Percentiles rank a stretch among this genome's conserved stretches.
Evolutionary conservation across 2,888 invertebrate genomes (phyloP).

Genomic region (Neoscelio sp.): DNA sequence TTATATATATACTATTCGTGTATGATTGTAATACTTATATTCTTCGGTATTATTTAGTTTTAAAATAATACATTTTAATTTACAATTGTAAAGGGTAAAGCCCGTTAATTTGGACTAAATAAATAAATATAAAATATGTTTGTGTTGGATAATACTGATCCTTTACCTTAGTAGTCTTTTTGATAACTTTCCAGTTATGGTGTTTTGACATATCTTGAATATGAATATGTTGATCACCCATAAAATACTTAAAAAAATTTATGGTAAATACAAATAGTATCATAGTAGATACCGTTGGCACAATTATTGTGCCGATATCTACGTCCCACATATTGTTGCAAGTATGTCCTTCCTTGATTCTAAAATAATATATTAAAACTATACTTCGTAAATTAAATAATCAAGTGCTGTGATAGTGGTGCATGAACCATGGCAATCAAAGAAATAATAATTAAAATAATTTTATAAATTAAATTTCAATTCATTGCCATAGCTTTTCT

Average conservation of each 20-base stretch:
- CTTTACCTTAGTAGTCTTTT: slow-evolving; percentile 83
- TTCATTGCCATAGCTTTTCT: too few species aligned
- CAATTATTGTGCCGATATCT: slow-evolving; percentile 77
- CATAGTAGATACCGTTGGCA: slow-evolving; percentile 83
- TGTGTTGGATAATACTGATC: too few species aligned
- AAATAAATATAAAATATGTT: too few species aligned
- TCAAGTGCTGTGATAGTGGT: too few species aligned
- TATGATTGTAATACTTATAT: slow-evolving; percentile 6
- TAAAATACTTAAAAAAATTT: slow-evolving; percentile 82
- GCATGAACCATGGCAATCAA: too few species aligned
- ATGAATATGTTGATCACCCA: slow-evolving; percentile 83
- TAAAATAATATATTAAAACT: slow-evolving; percentile 20
- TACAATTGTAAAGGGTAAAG: too few species aligned
- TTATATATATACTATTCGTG: too few species aligned
- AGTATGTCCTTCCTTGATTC: slow-evolving; percentile 9
- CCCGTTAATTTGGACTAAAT: too few species aligned
- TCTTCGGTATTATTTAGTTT: background rate
- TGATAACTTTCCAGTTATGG: slow-evolving; percentile 85
- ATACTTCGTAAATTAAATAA: slow-evolving; percentile 3
- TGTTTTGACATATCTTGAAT: slow-evolving; percentile 84
- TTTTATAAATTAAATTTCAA: too few species aligned
- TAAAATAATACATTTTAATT: too few species aligned
- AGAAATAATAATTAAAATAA: too few species aligned
- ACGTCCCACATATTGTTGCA: slow-evolving; percentile 76
- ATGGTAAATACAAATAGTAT: slow-evolving; percentile 83